A percentile compares a stretch with the other conserved stretches of the same genome.
phyloP scores from a whole-genome alignment of 1,140 invertebrate genomes.

The Armadillidium nasatum region DNA sequence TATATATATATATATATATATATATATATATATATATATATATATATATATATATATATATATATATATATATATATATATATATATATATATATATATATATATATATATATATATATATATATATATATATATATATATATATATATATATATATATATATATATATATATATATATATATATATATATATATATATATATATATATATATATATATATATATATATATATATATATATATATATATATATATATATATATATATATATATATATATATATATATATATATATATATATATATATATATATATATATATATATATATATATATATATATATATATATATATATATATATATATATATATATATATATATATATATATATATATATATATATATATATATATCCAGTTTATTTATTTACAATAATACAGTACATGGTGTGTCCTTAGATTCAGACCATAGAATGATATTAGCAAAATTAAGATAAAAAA shows the following conservation, averaged over 20 bases:
- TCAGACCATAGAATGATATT: too few relatives aligned
- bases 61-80: too few relatives aligned
- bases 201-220: slow-evolving; percentile 8
- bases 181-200: not conserved
- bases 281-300: slow-evolving; percentile 5
- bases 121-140: too few relatives aligned
- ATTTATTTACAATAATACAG: not conserved
- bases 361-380: slow-evolving; percentile 20
- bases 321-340: slow-evolving; percentile 20
- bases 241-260: slow-evolving; percentile 5
- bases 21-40: too few relatives aligned
- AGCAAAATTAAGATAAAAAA: too few relatives aligned
- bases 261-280: slow-evolving; percentile 8
- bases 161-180: not conserved
- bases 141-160: too few relatives aligned
- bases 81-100: too few relatives aligned
- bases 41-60: too few relatives aligned
- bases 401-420: not conserved
- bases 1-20: too few relatives aligned
- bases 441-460: too few relatives aligned
- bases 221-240: slow-evolving; percentile 8
- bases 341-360: slow-evolving; percentile 22
- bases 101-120: too few relatives aligned
- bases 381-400: not conserved
- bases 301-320: slow-evolving; percentile 19